Evolutionary conservation across 2,797 vertebrate genomes (phyloP).

Genomic region (Pseudomugil tenellus): DNA sequence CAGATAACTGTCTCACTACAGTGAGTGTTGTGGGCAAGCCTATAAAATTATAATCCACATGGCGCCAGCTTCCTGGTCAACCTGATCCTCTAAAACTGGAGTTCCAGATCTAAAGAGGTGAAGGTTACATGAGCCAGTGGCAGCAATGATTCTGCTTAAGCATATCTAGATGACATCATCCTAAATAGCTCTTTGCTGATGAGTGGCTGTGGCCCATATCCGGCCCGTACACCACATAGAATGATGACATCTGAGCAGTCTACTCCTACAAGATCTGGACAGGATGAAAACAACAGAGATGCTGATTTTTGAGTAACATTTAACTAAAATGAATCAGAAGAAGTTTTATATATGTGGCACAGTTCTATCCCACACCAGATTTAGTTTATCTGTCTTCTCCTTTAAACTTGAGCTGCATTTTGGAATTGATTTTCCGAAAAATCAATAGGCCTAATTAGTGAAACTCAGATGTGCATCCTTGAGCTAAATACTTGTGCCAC

Average conservation of each 20-base stretch:
- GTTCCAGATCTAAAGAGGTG: constrained; percentile 18
- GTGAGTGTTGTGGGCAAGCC: neutral
- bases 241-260: neutral
- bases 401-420: neutral
- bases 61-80: neutral
- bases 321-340: neutral
- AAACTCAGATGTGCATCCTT: neutral
- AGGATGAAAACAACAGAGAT: neutral
- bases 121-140: constrained; percentile 8
- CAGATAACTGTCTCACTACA: neutral
- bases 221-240: neutral
- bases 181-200: neutral
- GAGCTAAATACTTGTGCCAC: constrained; percentile 13
- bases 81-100: constrained; percentile 10
- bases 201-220: neutral
- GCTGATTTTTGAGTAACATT: neutral
- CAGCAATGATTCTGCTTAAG: constrained; percentile 15
- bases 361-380: neutral
- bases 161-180: constrained; percentile 3
- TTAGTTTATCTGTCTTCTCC: neutral
- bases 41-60: neutral
- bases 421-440: neutral
- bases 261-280: too few relatives aligned
- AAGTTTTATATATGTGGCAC: neutral
- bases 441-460: neutral